Evolutionary conservation across 2,888 invertebrate genomes (phyloP), one percentile per base, ranked within the genome.

Genomic region (Seladonia tumulorum): DNA sequence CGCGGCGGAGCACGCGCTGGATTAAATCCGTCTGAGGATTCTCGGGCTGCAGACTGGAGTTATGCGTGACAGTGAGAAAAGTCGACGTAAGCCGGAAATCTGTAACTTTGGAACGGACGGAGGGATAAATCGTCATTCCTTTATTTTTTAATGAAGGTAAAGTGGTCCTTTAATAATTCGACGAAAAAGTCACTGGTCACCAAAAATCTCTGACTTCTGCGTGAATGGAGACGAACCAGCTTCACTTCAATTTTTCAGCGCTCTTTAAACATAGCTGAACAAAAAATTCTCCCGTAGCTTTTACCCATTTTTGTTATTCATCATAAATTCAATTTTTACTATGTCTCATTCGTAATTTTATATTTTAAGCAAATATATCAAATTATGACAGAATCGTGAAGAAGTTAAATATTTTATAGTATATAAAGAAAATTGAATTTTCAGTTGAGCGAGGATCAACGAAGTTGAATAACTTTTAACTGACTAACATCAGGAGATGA

Each of bases 1-100:
- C 75, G 18, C 60, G 49, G 78, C 39, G 57, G 49, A 57, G n/a
- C 77, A 81, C 81, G 35, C 60, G 60, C 53, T 47, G 63, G 77
- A 81, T 81, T 85, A 86, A 68, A 63, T 85, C 57, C 60, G 29
- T 57, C 39, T 71, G 49, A n/a, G 45, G 57, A 45, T 75, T 76
- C n/a, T 57, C 57, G 57, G 10, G 57, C 57, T 57, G n/a, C 22
- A 57, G 57, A n/a, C 57, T 57, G 57, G n/a, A n/a, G n/a, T n/a
- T 12, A n/a, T n/a, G 57, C n/a, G 57, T 57, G n/a, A 57, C 57
- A n/a, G 57, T 57, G 57, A n/a, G 57, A n/a, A 57, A 57, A 57
- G 29, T 63, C 63, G 29, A 63, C 14, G 29, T 63, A 63, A 16
- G 66, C 12, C 14, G 35, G 29, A 29, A 57, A n/a, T 57, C 57